A percentile compares a stretch with the other conserved stretches of the same genome.
Conservation (phyloP, 2,888 invertebrate species). For the Agapetus fuscipes region DNA sequence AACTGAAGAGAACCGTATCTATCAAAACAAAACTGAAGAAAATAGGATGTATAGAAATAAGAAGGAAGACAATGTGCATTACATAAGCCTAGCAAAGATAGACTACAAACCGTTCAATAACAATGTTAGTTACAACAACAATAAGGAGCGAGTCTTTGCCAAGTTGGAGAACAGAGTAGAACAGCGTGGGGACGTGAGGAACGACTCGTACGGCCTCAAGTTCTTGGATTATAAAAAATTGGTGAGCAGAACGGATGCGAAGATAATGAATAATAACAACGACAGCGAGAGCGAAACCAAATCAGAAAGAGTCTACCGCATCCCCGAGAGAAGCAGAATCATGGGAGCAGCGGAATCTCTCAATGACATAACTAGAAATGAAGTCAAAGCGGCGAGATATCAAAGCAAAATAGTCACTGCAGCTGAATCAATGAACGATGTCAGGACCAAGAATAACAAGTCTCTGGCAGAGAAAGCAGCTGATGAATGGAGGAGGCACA, state of each 20-base stretch:
- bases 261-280: not conserved
- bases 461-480: not conserved
- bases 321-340: constrained; percentile 8
- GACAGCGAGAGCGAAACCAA: constrained; percentile 5
- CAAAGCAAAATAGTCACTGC: constrained; percentile 8
- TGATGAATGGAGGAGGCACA: not conserved
- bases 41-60: no score
- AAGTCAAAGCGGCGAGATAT: constrained; percentile 8
- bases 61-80: no score
- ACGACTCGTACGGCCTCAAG: constrained; percentile 5
- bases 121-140: no score
- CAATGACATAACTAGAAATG: constrained; percentile 10
- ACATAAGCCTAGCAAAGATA: no score
- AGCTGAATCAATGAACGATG: constrained; percentile 13
- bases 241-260: not conserved
- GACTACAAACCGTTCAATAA: no score
- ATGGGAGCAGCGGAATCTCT: constrained; percentile 11
- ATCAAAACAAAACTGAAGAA: no score
- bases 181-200: constrained; percentile 16
- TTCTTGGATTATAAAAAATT: not conserved
- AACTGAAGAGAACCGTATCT: no score
- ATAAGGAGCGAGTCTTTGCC: constrained; percentile 16
- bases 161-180: constrained; percentile 16
- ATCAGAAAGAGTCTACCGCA: constrained; percentile 6
- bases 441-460: constrained; percentile 4